A percentile compares a stretch with the other conserved stretches of the same genome.
Evolutionary conservation across 1,140 invertebrate species (phyloP).

Genomic region (Cataglyphis hispanica): DNA sequence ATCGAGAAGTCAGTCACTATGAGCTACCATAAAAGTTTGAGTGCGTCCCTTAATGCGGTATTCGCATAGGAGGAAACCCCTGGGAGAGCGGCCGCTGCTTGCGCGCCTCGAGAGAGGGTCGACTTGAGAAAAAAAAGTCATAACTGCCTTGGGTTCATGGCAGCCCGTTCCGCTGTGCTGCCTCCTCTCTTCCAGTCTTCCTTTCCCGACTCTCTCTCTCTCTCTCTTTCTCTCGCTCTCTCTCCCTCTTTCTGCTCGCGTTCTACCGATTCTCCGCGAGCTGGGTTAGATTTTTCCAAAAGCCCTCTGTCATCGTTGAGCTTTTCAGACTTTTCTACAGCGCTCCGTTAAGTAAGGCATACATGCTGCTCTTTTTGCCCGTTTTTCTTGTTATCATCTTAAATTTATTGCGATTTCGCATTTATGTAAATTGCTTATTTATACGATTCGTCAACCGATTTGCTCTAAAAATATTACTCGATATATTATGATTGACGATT

Average conservation of each 20-base stretch:
- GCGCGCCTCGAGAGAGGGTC: slow-evolving; percentile 5
- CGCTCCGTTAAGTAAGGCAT: slow-evolving; percentile 46
- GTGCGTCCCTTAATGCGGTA: slow-evolving; percentile 64
- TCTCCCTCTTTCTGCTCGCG: neutral
- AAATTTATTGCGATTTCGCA: slow-evolving; percentile 35
- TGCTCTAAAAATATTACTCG: neutral
- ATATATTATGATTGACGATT: neutral
- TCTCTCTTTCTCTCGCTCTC: neutral
- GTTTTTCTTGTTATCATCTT: neutral
- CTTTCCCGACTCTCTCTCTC: neutral
- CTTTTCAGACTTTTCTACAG: slow-evolving; percentile 45
- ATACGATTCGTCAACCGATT: slow-evolving; percentile 18
- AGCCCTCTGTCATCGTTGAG: slow-evolving; percentile 54
- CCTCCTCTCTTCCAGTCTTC: slow-evolving; percentile 38
- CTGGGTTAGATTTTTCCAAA: slow-evolving; percentile 53
- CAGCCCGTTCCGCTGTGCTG: slow-evolving; percentile 53
- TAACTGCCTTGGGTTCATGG: slow-evolving; percentile 72
- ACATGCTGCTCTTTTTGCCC: neutral
- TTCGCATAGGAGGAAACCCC: slow-evolving; percentile 61
- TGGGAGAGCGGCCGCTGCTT: neutral
- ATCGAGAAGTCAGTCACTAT: slow-evolving; percentile 62
- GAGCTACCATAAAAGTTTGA: slow-evolving; percentile 71
- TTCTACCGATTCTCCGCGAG: neutral
- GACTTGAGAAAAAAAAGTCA: slow-evolving; percentile 65
- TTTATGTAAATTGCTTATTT: slow-evolving; percentile 55